Evolutionary conservation across 2,888 invertebrate genomes (phyloP).

Genomic region (Artemia sp.): DNA sequence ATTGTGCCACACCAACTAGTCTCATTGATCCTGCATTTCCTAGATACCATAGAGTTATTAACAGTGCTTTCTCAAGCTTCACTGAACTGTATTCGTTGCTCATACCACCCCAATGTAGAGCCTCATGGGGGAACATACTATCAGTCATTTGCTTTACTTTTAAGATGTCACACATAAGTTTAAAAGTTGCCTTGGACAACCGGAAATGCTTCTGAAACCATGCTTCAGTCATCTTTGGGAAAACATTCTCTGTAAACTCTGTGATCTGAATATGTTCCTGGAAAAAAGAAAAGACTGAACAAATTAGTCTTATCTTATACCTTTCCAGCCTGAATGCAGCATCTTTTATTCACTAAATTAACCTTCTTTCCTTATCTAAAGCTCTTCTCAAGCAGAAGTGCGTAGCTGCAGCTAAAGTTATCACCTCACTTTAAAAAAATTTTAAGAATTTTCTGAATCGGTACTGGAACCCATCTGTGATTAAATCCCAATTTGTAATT

Average conservation of each 20-base stretch:
- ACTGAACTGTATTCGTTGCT: neutral
- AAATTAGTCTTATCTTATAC: neutral
- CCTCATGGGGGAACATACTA: neutral
- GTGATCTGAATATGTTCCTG: neutral
- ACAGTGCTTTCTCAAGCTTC: neutral
- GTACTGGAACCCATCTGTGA: too few relatives aligned
- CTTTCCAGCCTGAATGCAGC: too few relatives aligned
- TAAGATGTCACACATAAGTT: neutral
- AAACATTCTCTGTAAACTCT: neutral
- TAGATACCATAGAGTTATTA: conserved; percentile 8
- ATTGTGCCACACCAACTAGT: conserved; percentile 2
- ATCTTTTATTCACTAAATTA: too few relatives aligned
- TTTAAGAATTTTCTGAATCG: too few relatives aligned
- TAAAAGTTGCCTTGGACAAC: neutral
- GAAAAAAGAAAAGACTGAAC: neutral
- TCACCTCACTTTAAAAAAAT: too few relatives aligned
- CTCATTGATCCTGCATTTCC: conserved; percentile 9
- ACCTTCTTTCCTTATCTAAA: too few relatives aligned
- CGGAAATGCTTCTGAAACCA: neutral
- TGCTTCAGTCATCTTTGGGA: neutral
- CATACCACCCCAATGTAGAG: neutral
- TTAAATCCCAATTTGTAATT: too few relatives aligned
- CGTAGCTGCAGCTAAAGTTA: too few relatives aligned
- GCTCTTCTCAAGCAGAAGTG: too few relatives aligned
- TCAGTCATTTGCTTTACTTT: neutral